These are phyloP conservation scores for Plutomurus gul DNA, from an alignment of 1,140 invertebrate genomes.

Conservation along the genomic window DNA sequence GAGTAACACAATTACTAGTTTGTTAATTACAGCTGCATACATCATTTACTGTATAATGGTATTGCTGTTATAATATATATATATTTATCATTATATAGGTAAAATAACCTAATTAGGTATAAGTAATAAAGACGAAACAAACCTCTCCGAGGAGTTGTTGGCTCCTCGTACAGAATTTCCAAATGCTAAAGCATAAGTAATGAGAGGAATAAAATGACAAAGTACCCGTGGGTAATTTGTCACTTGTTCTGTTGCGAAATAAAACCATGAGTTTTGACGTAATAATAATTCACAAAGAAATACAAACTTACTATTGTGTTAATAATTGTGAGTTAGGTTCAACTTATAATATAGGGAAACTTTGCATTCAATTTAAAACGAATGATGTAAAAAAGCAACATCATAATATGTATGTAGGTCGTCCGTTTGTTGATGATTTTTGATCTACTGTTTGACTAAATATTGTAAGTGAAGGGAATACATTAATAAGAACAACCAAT, in stretches of 20 bases:
- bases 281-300: too few relatives aligned
- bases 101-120: background rate
- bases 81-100: too few relatives aligned
- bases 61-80: too few relatives aligned
- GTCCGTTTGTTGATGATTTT: too few relatives aligned
- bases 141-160: background rate
- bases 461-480: background rate
- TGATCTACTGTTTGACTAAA: too few relatives aligned
- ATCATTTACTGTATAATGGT: background rate
- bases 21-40: background rate
- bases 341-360: too few relatives aligned
- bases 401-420: too few relatives aligned
- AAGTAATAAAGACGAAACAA: background rate
- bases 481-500: conserved; percentile 1
- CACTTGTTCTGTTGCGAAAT: background rate
- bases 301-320: too few relatives aligned
- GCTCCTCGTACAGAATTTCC: conserved; percentile 15
- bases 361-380: too few relatives aligned
- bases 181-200: background rate
- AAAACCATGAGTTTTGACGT: too few relatives aligned
- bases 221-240: background rate
- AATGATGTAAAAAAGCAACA: too few relatives aligned
- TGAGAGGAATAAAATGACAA: background rate
- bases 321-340: too few relatives aligned
- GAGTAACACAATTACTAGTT: background rate